Base-by-base conservation (phyloP, 2,113 vertebrate species). In the Atlantisia rogersi region DNA sequence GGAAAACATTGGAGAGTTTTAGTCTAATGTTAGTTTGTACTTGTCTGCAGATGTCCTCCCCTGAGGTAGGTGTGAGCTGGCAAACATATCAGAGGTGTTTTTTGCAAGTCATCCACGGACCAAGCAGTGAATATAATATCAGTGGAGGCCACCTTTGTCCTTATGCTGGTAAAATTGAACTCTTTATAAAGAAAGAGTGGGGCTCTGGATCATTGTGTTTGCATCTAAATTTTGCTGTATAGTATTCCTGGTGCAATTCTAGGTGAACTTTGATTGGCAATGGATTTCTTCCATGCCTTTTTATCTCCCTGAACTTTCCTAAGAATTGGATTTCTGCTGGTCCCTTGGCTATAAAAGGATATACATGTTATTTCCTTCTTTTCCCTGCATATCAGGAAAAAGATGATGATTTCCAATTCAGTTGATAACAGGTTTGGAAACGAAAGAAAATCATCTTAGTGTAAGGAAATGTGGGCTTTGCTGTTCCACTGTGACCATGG, bases 31-130 rank as follows among this genome's bases (percentile, higher is more conserved):
- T 77, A 77, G n/a, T 46, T 21, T 60, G 20, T 46, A 64, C 46
- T 50, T 44, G 12, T 69, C 71, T 80, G 24, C 3, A 3, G 4
- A n/a, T 53, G 29, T 65, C 40, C 18, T 62, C 20, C 77, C 10
- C 39, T 48, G 21, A 75, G 15, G 68, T 68, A 53, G 53, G 24
- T 56, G 35, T 56, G 75, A 35, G 13, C 3, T 88, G 24, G 11
- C 63, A 20, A 82, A 44, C 70, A 15, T 19, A 17, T 62, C 37
- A 67, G 50, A 8, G 0, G 1, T 48, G 7, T 1, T 1, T 62
- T 85, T 90, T 44, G 37, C 31, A 77, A 76, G 31, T 55, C 3
- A 19, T 69, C 63, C 10, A 14, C 4, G 50, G 46, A 50, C 10
- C 15, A 4, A 63, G 15, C 24, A 25, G 32, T 52, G 32, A 35